Base-by-base conservation (phyloP, 2,888 invertebrate species). In the Mamestra brassicae region DNA sequence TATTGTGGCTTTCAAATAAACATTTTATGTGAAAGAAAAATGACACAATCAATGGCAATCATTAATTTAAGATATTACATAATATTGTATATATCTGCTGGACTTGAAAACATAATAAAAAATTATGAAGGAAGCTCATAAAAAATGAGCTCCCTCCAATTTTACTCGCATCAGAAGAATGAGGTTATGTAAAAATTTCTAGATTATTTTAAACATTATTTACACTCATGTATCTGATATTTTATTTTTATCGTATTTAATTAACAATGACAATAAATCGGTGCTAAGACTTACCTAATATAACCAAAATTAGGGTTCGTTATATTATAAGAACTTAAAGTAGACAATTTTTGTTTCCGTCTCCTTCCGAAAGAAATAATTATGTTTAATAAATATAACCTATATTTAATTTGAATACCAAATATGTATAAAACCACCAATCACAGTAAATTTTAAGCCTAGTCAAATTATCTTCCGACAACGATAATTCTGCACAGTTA, bases 351-450 rank as follows among this genome's bases (percentile, higher is more conserved):
- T 45, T 57, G 26, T 74, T 45, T 62, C 4, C 7, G 8, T n/a
- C 34, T 50, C 10, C 10, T 2, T 42, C 17, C 47, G 11, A 36
- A n/a, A 52, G n/a, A 15, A 68, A 36, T 58, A 38, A 2, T 4
- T 38, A 42, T 69, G 11, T 50, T 64, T 70, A 54, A 66, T 65
- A 42, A 47, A 63, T 57, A 75, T 62, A 57, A 68, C 47, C 47
- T 80, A 60, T 65, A 69, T 66, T 90, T 89, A 90, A 92, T 89
- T 93, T 91, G 87, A 91, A 95, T 95, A 93, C 95, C 95, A 95
- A 95, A 95, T 95, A 95, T 93, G 82, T 91, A 90, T 89, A 86
- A 92, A 92, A 95, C 95, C 95, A 95, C 95, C 95, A 95, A 95
- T 93, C 85, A 84, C 91, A 92, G 88, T 89, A 86, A 90, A 85